Percentiles rank a stretch among this genome's conserved stretches.
phyloP scores from a whole-genome alignment of 2,888 invertebrate species.

The Cylloceria caligata region DNA sequence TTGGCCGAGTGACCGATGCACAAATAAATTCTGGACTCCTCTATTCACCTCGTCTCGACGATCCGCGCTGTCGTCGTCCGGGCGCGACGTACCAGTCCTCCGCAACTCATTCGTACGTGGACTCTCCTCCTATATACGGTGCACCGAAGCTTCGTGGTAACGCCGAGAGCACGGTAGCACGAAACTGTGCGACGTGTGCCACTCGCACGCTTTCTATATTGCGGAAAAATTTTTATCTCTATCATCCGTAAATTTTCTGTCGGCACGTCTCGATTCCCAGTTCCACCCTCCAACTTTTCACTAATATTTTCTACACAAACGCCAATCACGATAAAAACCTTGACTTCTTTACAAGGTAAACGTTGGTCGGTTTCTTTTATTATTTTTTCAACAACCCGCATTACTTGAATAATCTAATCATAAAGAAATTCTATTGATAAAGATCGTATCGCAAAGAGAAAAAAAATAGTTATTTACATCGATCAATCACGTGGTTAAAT shows the following conservation, averaged over 20 bases:
- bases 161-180: slow-evolving; percentile 3
- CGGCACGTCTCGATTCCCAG: not conserved
- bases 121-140: not conserved
- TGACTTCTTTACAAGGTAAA: not conserved
- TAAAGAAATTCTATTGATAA: not conserved
- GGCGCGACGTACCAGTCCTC: slow-evolving; percentile 21
- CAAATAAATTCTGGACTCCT: slow-evolving; percentile 68
- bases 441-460: no score
- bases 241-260: slow-evolving; percentile 13
- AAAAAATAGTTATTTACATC: no score
- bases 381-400: not conserved
- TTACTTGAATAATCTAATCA: no score
- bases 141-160: not conserved
- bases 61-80: slow-evolving; percentile 47
- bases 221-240: slow-evolving; percentile 9
- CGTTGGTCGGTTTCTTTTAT: not conserved
- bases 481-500: no score
- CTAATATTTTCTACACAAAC: not conserved
- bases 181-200: not conserved
- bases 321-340: slow-evolving; percentile 3
- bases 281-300: not conserved
- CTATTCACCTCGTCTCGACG: slow-evolving; percentile 57
- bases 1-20: slow-evolving; percentile 69
- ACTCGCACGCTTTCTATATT: slow-evolving; percentile 12
- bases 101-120: slow-evolving; percentile 49